Conservation (phyloP, 2,797 vertebrate genomes). For the Glyptemys insculpta region DNA sequence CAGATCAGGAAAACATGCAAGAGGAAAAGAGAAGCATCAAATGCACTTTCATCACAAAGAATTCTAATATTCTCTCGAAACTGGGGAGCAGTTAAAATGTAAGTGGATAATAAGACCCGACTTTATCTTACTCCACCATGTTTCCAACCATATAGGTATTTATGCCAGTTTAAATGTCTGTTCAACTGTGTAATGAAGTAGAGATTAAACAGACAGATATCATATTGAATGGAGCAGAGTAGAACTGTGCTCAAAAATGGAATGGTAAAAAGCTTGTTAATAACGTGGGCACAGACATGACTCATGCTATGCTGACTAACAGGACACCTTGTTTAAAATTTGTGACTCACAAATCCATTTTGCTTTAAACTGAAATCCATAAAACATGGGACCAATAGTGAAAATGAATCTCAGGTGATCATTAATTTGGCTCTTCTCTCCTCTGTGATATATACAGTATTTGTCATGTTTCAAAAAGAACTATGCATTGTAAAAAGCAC, state of each 20-base stretch:
- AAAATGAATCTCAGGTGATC: background rate
- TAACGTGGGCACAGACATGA: background rate
- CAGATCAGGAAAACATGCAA: background rate
- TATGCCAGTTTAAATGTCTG: constrained; percentile 62
- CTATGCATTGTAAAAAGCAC: background rate
- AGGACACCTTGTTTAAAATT: background rate
- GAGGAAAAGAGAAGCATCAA: background rate
- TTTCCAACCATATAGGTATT: constrained; percentile 40
- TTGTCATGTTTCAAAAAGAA: background rate
- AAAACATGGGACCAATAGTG: background rate
- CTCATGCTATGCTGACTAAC: background rate
- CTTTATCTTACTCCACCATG: background rate
- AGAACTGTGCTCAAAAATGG: background rate
- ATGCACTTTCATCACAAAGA: constrained; percentile 42
- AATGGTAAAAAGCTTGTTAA: background rate
- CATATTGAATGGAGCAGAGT: background rate
- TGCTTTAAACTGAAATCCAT: background rate
- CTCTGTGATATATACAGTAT: background rate
- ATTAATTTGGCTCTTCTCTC: background rate
- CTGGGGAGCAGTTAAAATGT: constrained; percentile 34
- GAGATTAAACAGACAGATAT: constrained; percentile 12
- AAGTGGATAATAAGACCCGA: constrained; percentile 35
- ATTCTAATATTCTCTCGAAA: constrained; percentile 43
- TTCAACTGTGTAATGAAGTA: constrained; percentile 50
- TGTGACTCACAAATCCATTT: background rate